phyloP scores from a whole-genome alignment of 2,113 vertebrate genomes.

The Puma concolor region DNA sequence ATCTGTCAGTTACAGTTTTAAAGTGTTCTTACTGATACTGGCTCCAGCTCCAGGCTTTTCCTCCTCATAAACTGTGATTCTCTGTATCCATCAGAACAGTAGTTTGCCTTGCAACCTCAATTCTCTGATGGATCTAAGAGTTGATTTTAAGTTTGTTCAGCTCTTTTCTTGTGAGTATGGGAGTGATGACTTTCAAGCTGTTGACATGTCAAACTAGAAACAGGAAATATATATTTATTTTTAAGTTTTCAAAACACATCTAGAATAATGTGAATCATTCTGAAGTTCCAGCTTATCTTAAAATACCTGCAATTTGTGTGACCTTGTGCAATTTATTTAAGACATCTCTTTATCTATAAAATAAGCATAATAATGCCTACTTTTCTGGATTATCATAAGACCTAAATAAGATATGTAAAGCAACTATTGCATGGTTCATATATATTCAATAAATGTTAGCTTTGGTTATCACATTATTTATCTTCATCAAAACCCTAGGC shows the following conservation, averaged over 20 bases:
- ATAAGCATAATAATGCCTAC: background rate
- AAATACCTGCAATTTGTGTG: background rate
- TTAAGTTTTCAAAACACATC: constrained; percentile 14
- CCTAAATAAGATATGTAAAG: background rate
- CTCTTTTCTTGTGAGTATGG: background rate
- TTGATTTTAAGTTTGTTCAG: constrained; percentile 9
- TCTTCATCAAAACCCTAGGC: background rate
- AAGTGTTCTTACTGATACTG: constrained; percentile 21
- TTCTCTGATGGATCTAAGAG: background rate
- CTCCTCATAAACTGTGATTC: background rate
- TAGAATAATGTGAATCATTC: background rate
- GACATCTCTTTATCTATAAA: background rate
- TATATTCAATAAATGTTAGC: constrained; percentile 14
- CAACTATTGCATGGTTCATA: background rate
- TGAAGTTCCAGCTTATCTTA: background rate
- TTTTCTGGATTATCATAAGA: background rate
- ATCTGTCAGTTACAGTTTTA: constrained; percentile 8
- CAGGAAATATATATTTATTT: background rate
- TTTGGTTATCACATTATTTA: background rate
- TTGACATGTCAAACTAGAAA: constrained; percentile 22
- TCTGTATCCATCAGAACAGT: background rate
- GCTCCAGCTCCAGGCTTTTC: background rate
- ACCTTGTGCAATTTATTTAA: background rate
- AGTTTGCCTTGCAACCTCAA: background rate
- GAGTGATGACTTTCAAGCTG: background rate